Evolutionary conservation across 2,888 invertebrate genomes (phyloP).

Genomic region (Allacma fusca): DNA sequence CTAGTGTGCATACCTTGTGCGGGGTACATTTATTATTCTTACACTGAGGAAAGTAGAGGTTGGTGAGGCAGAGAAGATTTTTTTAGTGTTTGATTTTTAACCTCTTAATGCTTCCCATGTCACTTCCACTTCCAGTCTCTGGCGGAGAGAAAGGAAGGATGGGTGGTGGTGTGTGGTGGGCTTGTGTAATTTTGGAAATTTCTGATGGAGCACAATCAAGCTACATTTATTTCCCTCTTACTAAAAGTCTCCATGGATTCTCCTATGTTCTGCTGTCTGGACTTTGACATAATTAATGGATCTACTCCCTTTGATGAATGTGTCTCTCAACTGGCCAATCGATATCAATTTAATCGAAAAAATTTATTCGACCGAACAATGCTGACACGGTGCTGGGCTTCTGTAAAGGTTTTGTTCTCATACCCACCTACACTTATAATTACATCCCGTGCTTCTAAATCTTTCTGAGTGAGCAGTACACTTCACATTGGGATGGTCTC

Average conservation of each 20-base stretch:
- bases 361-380: slow-evolving; percentile 35
- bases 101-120: too few species aligned
- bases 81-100: too few species aligned
- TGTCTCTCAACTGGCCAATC: slow-evolving; percentile 52
- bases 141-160: background rate
- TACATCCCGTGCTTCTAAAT: slow-evolving; percentile 7
- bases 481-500: background rate
- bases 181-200: slow-evolving; percentile 1
- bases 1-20: too few species aligned
- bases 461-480: background rate
- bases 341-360: slow-evolving; percentile 56
- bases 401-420: slow-evolving; percentile 12
- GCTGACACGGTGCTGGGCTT: slow-evolving; percentile 20
- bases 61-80: too few species aligned
- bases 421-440: background rate
- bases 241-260: slow-evolving; percentile 16
- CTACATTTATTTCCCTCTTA: slow-evolving; percentile 1
- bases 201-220: slow-evolving; percentile 16
- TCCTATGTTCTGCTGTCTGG: slow-evolving; percentile 16
- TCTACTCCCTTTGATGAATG: slow-evolving; percentile 53
- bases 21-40: too few species aligned
- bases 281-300: slow-evolving; percentile 53
- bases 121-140: too few species aligned
- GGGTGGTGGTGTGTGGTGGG: background rate
- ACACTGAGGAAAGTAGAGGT: too few species aligned